Percentiles rank a stretch among this genome's conserved stretches.
phyloP scores from a whole-genome alignment of 2,888 invertebrate genomes.

The Cyrtodaria siliqua region DNA sequence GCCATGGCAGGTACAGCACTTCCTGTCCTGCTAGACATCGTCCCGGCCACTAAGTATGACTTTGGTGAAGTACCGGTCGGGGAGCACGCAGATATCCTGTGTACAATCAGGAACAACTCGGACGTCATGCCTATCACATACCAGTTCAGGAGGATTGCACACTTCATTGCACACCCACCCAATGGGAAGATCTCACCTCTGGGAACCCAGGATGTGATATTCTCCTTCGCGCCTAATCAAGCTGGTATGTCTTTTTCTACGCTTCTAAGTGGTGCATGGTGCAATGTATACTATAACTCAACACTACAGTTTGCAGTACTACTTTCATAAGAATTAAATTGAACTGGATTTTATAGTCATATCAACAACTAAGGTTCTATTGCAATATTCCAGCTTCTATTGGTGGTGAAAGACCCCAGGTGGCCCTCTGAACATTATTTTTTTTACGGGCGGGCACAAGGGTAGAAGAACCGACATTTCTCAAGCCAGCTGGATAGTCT shows the following conservation, averaged over 20 bases:
- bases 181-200: constrained; percentile 83
- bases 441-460: no score
- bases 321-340: no score
- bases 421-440: no score
- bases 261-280: no score
- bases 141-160: constrained; percentile 84
- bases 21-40: constrained; percentile 83
- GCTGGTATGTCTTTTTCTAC: constrained; percentile 77
- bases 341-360: no score
- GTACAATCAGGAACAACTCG: constrained; percentile 83
- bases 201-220: constrained; percentile 81
- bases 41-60: constrained; percentile 80
- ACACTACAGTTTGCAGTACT: no score
- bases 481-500: no score
- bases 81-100: constrained; percentile 81
- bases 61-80: constrained; percentile 84
- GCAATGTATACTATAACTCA: no score
- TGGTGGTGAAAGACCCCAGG: no score
- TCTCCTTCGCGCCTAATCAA: constrained; percentile 85
- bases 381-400: no score
- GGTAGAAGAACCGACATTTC: no score
- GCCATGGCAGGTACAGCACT: constrained; percentile 85
- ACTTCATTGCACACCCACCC: constrained; percentile 83
- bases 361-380: no score
- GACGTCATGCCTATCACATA: constrained; percentile 80